Evolutionary conservation across 2,888 invertebrate species (phyloP).

Genomic region (Aquatica leii): DNA sequence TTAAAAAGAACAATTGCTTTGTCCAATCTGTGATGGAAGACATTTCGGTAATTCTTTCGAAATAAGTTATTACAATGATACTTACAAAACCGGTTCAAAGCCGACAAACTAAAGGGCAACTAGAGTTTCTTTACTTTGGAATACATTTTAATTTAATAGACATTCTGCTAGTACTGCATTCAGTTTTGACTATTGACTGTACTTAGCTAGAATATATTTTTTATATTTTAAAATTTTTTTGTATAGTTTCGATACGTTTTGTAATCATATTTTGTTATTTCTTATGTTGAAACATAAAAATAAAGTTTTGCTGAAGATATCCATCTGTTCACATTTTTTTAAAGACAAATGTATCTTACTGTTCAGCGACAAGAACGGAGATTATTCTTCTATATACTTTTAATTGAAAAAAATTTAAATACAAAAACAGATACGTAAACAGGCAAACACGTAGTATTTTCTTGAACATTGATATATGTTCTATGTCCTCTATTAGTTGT

Average conservation of each 20-base stretch:
- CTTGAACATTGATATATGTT: too few relatives aligned
- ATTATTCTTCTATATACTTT: not conserved
- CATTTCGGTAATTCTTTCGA: not conserved
- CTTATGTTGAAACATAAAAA: not conserved
- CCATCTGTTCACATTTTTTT: not conserved
- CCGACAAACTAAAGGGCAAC: not conserved
- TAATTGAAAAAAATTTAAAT: not conserved
- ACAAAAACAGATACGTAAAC: too few relatives aligned
- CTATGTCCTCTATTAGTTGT: too few relatives aligned
- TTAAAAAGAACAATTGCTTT: not conserved
- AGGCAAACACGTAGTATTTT: too few relatives aligned
- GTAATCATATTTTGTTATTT: not conserved
- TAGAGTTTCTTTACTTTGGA: not conserved
- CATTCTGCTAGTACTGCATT: too few relatives aligned
- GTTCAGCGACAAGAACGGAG: not conserved
- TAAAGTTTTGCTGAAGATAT: not conserved
- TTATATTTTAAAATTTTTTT: not conserved
- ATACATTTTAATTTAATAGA: not conserved
- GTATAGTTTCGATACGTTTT: not conserved
- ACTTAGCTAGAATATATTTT: too few relatives aligned
- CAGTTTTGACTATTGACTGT: not conserved
- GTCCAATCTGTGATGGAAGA: not conserved
- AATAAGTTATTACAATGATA: not conserved
- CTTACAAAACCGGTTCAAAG: not conserved
- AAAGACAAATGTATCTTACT: not conserved